phyloP scores from a whole-genome alignment of 1,140 invertebrate species.

The Zaprionus capensis region DNA sequence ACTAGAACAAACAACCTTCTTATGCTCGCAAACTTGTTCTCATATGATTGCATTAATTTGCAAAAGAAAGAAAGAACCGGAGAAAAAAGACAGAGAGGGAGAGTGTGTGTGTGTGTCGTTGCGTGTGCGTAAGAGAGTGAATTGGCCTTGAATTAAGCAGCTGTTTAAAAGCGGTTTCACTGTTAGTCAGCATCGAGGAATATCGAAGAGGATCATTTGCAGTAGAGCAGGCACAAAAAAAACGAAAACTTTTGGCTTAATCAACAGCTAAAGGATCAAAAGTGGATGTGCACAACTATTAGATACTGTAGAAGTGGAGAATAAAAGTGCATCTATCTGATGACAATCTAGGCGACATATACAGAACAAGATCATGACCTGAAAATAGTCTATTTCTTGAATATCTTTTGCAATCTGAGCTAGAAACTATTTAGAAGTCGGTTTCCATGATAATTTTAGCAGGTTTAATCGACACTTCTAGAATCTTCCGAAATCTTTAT shows the following conservation, averaged over 20 bases:
- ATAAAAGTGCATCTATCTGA: not conserved
- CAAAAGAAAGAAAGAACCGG: not conserved
- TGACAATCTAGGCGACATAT: too few species aligned
- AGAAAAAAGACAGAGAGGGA: not conserved
- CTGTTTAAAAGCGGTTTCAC: slow-evolving; percentile 1
- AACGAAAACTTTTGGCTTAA: not conserved
- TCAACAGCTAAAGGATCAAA: not conserved
- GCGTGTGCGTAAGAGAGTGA: slow-evolving; percentile 27
- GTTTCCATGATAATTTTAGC: not conserved
- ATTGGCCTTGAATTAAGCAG: slow-evolving; percentile 32
- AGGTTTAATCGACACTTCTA: too few species aligned
- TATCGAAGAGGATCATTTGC: not conserved
- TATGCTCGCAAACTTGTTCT: slow-evolving; percentile 25
- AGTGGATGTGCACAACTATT: not conserved
- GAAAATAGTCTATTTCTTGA: not conserved
- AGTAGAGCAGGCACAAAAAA: not conserved
- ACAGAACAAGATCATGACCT: not conserved
- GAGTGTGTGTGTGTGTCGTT: not conserved
- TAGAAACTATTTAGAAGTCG: not conserved
- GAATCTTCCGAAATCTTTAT: too few species aligned
- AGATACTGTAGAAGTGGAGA: not conserved
- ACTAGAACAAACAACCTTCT: slow-evolving; percentile 61
- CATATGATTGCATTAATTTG: slow-evolving; percentile 7
- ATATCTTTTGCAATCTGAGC: not conserved
- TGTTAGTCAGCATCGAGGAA: not conserved